phyloP scores from a whole-genome alignment of 2,888 invertebrate species.

The Ernsta delagoae region DNA sequence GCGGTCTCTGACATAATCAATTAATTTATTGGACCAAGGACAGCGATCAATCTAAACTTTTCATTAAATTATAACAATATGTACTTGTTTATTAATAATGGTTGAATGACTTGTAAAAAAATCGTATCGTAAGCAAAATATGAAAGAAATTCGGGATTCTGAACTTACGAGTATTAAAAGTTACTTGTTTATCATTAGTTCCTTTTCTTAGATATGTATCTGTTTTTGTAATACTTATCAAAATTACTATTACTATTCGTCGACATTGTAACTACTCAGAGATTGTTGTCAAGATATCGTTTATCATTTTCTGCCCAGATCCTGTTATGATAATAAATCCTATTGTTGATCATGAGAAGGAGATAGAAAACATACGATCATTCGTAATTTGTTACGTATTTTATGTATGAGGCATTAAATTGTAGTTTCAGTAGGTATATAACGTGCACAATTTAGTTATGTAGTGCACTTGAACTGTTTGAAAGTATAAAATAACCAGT shows the following conservation, averaged over 20 bases:
- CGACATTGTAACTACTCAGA: not conserved
- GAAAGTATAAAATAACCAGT: no score
- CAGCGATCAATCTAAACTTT: not conserved
- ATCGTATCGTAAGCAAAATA: no score
- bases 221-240: no score
- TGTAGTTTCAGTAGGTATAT: not conserved
- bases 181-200: no score
- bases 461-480: no score
- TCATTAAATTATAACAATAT: no score
- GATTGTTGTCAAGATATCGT: not conserved
- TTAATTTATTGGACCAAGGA: slow-evolving; percentile 10
- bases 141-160: no score
- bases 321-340: slow-evolving; percentile 26
- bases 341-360: slow-evolving; percentile 21
- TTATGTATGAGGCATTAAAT: not conserved
- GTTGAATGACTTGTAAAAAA: no score
- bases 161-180: no score
- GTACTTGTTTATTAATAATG: no score
- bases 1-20: slow-evolving; percentile 16
- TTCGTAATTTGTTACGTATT: not conserved
- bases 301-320: not conserved
- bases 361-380: not conserved
- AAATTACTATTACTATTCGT: no score
- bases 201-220: no score
- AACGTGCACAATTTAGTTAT: not conserved